Percentiles rank a stretch among this genome's conserved stretches.
These are phyloP conservation scores for Bradypodion ventrale DNA, from an alignment of 2,797 vertebrate genomes.

Conservation along the genomic window DNA sequence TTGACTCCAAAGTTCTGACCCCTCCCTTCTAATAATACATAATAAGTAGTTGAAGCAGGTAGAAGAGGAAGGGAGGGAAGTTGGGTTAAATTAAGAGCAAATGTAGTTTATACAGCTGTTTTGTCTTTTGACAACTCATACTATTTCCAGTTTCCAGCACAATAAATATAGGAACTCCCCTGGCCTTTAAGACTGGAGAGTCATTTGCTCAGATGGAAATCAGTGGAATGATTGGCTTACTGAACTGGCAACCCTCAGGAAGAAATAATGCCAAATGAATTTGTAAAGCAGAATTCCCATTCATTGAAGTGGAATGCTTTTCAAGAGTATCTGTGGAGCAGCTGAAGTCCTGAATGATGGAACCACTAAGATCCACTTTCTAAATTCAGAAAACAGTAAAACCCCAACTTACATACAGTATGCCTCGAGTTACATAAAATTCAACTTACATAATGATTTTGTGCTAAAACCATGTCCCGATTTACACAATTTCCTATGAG, in stretches of 20 bases:
- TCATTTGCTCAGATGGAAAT: constrained; percentile 19
- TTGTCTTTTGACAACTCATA: constrained; percentile 7
- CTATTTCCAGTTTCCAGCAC: constrained; percentile 12
- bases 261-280: background rate
- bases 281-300: background rate
- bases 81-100: constrained; percentile 5
- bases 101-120: constrained; percentile 15
- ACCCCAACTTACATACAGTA: no score
- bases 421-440: no score
- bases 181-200: constrained; percentile 17
- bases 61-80: background rate
- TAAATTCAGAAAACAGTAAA: no score
- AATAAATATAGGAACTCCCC: constrained; percentile 14
- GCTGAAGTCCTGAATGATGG: background rate
- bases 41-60: constrained; percentile 3
- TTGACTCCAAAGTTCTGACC: background rate
- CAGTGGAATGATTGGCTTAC: background rate
- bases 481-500: no score
- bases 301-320: background rate
- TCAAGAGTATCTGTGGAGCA: background rate
- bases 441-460: no score
- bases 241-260: background rate
- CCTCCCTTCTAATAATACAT: background rate
- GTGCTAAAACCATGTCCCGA: no score
- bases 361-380: background rate